A percentile compares a stretch with the other conserved stretches of the same genome.
These are phyloP conservation scores for Ophioderma brevispina DNA, from an alignment of 35 echinoderm and acorn worm genomes.

Conservation along the genomic window DNA sequence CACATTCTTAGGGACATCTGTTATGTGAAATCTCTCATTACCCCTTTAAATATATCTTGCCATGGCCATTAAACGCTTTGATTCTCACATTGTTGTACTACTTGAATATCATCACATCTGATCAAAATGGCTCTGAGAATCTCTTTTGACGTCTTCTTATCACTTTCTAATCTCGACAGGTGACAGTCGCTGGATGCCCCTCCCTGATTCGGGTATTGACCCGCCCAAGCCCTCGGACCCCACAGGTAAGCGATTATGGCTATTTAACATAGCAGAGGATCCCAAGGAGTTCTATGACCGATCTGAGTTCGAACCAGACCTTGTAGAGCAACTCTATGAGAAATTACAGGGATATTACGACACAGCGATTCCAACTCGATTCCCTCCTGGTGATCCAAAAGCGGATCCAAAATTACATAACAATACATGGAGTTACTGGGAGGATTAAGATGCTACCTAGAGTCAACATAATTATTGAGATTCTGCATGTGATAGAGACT, in stretches of 20 bases:
- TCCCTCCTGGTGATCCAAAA: neutral
- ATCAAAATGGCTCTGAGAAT: too few relatives aligned
- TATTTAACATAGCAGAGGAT: neutral
- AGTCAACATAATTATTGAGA: too few relatives aligned
- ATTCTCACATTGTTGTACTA: too few relatives aligned
- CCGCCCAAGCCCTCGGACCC: neutral
- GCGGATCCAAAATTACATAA: neutral
- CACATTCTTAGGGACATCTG: too few relatives aligned
- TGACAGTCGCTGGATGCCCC: neutral
- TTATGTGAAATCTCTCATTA: too few relatives aligned
- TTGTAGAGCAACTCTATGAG: neutral
- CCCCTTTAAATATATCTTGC: too few relatives aligned
- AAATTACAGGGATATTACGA: neutral
- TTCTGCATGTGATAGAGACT: too few relatives aligned
- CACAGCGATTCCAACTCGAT: neutral
- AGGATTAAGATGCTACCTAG: too few relatives aligned
- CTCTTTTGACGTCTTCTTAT: too few relatives aligned
- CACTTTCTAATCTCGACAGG: too few relatives aligned
- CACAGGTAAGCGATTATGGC: neutral
- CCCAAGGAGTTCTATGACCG: neutral
- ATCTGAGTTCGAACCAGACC: neutral
- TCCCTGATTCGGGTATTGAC: neutral
- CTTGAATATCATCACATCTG: too few relatives aligned
- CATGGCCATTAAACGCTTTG: too few relatives aligned
- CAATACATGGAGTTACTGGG: neutral